Conservation (phyloP, 2,888 invertebrate species). For the Eupeodes luniger region DNA sequence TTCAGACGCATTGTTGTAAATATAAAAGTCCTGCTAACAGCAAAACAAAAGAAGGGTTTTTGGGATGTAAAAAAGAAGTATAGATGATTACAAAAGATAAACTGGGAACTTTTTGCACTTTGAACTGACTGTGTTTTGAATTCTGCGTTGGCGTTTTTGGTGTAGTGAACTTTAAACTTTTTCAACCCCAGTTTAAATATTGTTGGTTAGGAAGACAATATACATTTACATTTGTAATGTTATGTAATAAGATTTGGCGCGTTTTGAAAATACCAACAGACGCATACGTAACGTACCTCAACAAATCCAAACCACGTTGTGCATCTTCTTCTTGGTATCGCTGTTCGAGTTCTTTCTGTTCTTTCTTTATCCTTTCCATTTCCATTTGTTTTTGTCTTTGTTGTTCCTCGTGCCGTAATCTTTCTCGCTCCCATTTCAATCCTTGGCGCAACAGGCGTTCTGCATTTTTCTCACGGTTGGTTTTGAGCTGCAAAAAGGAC, state of each 20-base stretch:
- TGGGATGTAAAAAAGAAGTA: not conserved
- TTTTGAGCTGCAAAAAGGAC: constrained; percentile 81
- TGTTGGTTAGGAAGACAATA: not conserved
- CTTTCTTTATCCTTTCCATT: constrained; percentile 78
- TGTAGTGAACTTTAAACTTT: not conserved
- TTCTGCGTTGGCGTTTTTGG: not conserved
- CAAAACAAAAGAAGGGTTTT: not conserved
- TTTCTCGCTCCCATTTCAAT: constrained; percentile 83
- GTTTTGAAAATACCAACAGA: constrained; percentile 27
- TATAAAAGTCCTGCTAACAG: not conserved
- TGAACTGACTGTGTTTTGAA: not conserved
- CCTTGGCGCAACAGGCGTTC: constrained; percentile 83
- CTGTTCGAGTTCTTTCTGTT: constrained; percentile 80
- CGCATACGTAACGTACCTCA: constrained; percentile 78
- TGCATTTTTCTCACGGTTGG: constrained; percentile 83
- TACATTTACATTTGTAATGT: constrained; percentile 1
- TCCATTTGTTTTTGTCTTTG: constrained; percentile 80
- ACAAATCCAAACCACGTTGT: constrained; percentile 81
- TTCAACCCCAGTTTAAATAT: not conserved
- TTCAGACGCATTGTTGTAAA: constrained; percentile 9
- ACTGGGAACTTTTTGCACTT: not conserved
- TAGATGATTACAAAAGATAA: not conserved
- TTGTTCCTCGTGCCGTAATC: constrained; percentile 81
- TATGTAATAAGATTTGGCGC: constrained; percentile 1
- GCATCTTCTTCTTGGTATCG: constrained; percentile 81